Evolutionary conservation across 2,888 invertebrate genomes (phyloP), one percentile per base, ranked within the genome.

Genomic region (Helobdella robusta): DNA sequence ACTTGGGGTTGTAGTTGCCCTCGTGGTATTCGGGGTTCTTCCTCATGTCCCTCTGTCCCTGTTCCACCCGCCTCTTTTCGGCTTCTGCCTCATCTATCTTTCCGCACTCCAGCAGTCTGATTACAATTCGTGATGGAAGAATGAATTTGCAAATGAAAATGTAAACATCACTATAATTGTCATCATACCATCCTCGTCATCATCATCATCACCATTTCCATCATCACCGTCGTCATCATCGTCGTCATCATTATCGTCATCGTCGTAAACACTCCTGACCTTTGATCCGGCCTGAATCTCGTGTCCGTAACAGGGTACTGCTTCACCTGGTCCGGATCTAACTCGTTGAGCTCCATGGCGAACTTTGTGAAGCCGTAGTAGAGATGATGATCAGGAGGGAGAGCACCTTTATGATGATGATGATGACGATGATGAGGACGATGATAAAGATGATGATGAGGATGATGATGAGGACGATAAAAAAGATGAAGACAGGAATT

Each of bases 321-420:
- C 18, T 72, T 70, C 0, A 71, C 68, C 64, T 76, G 75, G 66
- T 86, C 85, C 34, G 73, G 72, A 68, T 86, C 85, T 4, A 76
- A 70, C 76, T 89, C 89, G 79, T 89, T 89, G 65, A 89, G 82
- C 76, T 89, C 89, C 79, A 89, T 88, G 34, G 89, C 89, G 81
- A 89, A 89, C 71, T 87, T 82, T 3, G 89, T 88, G 81, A 89
- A 89, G 2, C 89, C 89, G 79, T 89, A 89, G 80, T 88, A 89
- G 66, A 85, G 74, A 75, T 88, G 87, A 78, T 86, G 85, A 71
- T 89, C 87, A 20, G 87, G 86, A 0, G 89, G 89, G 85, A 89
- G 85, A 1, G 87, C 85, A 58, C 88, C 86, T 78, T 70, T 18
- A 68, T n/a, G n/a, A n/a, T n/a, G n/a, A n/a, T n/a, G n/a, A n/a